Percentiles rank a stretch among this genome's conserved stretches.
phyloP scores from a whole-genome alignment of 2,113 vertebrate genomes.

The Mobula birostris region DNA sequence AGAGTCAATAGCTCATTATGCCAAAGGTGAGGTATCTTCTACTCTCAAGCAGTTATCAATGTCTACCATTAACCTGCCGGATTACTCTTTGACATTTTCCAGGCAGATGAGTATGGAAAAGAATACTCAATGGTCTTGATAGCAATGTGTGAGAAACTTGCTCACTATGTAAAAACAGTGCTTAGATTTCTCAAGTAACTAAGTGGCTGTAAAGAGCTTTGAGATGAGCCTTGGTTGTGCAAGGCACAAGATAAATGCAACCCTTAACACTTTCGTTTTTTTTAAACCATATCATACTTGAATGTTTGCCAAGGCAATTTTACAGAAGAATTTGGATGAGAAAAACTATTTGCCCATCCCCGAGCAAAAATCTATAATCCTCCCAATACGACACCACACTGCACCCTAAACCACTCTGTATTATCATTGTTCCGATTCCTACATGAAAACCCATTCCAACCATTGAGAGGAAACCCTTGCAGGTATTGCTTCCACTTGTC shows the following conservation, averaged over 20 bases:
- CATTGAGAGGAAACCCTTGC: not conserved
- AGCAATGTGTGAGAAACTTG: not conserved
- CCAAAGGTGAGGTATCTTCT: not conserved
- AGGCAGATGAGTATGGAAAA: not conserved
- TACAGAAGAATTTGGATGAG: not conserved
- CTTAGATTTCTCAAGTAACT: not conserved
- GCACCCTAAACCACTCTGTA: not conserved
- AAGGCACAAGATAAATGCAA: not conserved
- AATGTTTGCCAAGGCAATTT: not conserved
- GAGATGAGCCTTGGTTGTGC: not conserved
- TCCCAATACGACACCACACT: not conserved
- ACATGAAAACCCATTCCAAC: not conserved
- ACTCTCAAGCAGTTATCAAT: not conserved
- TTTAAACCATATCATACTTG: not conserved
- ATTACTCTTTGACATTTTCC: not conserved
- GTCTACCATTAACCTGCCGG: not conserved
- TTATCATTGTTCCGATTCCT: not conserved
- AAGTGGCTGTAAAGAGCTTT: not conserved
- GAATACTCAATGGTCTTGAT: not conserved
- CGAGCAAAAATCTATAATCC: not conserved
- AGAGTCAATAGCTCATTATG: not conserved
- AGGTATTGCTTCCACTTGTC: not conserved
- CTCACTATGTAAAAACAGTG: not conserved
- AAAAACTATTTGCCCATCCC: not conserved
- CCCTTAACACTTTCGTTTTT: not conserved